A percentile compares a stretch with the other conserved stretches of the same genome.
Evolutionary conservation across 92 coral and sea anemone species (phyloP).

Genomic region (Zoanthus gigantus): DNA sequence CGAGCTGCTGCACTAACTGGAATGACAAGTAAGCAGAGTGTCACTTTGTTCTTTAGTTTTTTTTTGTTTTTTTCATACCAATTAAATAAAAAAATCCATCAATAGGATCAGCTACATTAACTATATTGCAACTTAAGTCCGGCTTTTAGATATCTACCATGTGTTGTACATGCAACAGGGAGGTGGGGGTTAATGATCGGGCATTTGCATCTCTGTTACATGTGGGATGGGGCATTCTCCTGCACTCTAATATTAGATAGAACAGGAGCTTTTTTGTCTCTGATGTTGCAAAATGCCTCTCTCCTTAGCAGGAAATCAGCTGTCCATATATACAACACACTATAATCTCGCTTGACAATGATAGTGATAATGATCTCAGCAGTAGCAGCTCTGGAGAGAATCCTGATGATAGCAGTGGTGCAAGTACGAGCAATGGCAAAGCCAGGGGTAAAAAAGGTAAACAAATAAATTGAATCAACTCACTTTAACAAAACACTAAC

Average conservation of each 20-base stretch:
- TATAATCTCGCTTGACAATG: background rate
- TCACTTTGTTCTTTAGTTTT: background rate
- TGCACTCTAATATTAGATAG: too few species aligned
- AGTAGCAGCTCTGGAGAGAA: conserved; percentile 26
- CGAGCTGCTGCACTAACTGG: conserved; percentile 23
- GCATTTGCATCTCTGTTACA: too few species aligned
- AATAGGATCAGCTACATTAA: too few species aligned
- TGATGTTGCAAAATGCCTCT: too few species aligned
- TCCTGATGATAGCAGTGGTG: conserved; percentile 16
- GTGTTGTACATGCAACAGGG: too few species aligned
- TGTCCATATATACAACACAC: background rate
- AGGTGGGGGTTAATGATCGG: too few species aligned
- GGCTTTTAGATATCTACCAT: too few species aligned
- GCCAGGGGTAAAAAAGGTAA: conserved; percentile 21
- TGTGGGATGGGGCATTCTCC: too few species aligned
- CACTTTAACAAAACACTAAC: background rate
- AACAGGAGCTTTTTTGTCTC: too few species aligned
- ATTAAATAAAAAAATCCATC: too few species aligned
- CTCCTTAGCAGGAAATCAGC: too few species aligned
- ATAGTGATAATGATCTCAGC: conserved; percentile 25
- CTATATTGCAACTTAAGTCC: too few species aligned
- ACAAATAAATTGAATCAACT: background rate
- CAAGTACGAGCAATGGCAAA: conserved; percentile 15
- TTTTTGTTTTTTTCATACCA: background rate
- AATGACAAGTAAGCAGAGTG: conserved; percentile 24